Percentiles rank a stretch among this genome's conserved stretches.
phyloP scores from a whole-genome alignment of 1,140 invertebrate species.

The Sycophila sp. region DNA sequence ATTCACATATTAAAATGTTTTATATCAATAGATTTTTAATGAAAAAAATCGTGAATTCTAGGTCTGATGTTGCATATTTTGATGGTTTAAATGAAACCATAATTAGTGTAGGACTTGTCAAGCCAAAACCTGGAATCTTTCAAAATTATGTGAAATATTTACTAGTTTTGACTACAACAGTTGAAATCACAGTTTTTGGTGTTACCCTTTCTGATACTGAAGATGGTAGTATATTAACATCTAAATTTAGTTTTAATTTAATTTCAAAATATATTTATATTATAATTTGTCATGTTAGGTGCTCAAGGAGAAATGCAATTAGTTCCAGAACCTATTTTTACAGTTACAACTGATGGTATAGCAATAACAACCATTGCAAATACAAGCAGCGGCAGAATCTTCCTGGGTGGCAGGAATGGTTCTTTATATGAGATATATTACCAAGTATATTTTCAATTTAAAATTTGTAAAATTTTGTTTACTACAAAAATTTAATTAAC shows the following conservation, averaged over 20 bases:
- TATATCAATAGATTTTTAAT: not conserved
- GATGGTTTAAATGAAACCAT: conserved; percentile 93
- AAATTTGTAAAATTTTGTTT: conserved; percentile 16
- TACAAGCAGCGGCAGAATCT: conserved; percentile 87
- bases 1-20: conserved; percentile 1
- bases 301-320: conserved; percentile 86
- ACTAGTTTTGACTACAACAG: conserved; percentile 88
- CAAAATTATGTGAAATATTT: conserved; percentile 93
- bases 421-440: conserved; percentile 96
- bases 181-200: conserved; percentile 92
- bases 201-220: conserved; percentile 71
- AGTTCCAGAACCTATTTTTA: conserved; percentile 92
- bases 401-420: conserved; percentile 94
- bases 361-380: conserved; percentile 86
- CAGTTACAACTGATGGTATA: conserved; percentile 90
- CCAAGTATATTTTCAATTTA: conserved; percentile 71
- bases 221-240: conserved; percentile 59
- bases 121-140: conserved; percentile 87
- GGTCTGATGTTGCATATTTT: conserved; percentile 90
- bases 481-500: not conserved
- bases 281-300: conserved; percentile 50
- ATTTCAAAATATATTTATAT: too few relatives aligned
- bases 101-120: conserved; percentile 85
- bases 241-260: conserved; percentile 18
- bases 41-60: conserved; percentile 54